Percentiles rank a stretch among this genome's conserved stretches.
These are phyloP conservation scores for Drosophila tanythrix DNA, from an alignment of 2,888 invertebrate species.

Conservation along the genomic window DNA sequence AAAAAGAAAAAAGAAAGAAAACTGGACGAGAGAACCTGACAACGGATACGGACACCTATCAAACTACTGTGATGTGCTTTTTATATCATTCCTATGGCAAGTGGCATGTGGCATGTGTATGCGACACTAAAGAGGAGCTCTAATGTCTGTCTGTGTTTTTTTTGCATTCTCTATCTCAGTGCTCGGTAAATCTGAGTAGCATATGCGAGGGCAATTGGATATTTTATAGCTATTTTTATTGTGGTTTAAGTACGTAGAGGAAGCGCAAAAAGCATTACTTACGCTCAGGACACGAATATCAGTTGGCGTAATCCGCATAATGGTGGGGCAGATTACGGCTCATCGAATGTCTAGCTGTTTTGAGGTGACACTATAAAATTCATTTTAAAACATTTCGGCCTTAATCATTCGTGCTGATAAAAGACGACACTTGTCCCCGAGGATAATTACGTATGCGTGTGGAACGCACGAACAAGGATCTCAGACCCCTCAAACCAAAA, in stretches of 20 bases:
- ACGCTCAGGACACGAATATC: slow-evolving; percentile 21
- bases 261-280: slow-evolving; percentile 26
- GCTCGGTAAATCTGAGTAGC: slow-evolving; percentile 28
- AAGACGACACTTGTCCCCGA: slow-evolving; percentile 72
- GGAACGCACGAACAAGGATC: slow-evolving; percentile 33
- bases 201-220: slow-evolving; percentile 47
- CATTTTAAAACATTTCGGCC: slow-evolving; percentile 70
- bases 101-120: slow-evolving; percentile 25
- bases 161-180: not conserved
- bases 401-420: slow-evolving; percentile 77
- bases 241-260: slow-evolving; percentile 19
- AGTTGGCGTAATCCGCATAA: slow-evolving; percentile 45
- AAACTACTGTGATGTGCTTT: slow-evolving; percentile 46
- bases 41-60: slow-evolving; percentile 37
- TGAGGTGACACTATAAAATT: slow-evolving; percentile 71
- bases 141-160: slow-evolving; percentile 3
- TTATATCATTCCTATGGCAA: slow-evolving; percentile 19
- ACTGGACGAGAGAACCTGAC: slow-evolving; percentile 14
- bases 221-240: slow-evolving; percentile 48
- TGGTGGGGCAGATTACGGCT: slow-evolving; percentile 49
- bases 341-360: slow-evolving; percentile 28
- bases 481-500: not conserved
- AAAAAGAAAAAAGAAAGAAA: slow-evolving; percentile 7
- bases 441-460: slow-evolving; percentile 73
- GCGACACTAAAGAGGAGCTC: slow-evolving; percentile 23